These are phyloP conservation scores for Anas platyrhynchos DNA, from an alignment of 2,113 vertebrate genomes.

Conservation along the genomic window DNA sequence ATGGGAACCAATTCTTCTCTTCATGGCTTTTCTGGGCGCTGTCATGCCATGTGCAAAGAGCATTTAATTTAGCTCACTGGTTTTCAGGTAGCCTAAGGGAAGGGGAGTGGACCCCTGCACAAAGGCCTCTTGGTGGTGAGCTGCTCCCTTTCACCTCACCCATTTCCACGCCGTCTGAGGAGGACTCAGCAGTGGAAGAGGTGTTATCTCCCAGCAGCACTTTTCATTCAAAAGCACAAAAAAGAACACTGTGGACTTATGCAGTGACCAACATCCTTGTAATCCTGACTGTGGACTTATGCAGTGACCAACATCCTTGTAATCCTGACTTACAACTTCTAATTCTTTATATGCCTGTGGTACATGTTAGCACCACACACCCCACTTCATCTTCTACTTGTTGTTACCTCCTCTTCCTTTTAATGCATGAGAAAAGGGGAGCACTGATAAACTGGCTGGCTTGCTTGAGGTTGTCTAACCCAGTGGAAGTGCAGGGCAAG, in stretches of 20 bases:
- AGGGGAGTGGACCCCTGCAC: background rate
- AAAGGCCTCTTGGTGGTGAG: background rate
- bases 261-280: background rate
- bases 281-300: background rate
- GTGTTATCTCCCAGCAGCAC: background rate
- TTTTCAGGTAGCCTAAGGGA: background rate
- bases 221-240: background rate
- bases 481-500: background rate
- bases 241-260: background rate
- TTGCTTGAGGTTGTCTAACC: background rate
- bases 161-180: too few relatives aligned
- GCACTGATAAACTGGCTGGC: background rate
- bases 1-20: background rate
- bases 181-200: accelerated
- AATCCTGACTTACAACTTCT: background rate
- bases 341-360: background rate
- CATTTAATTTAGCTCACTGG: background rate
- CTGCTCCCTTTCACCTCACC: background rate
- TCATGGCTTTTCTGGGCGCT: background rate
- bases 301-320: background rate
- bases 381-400: background rate
- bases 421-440: background rate
- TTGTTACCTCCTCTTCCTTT: background rate
- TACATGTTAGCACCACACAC: accelerated
- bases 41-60: background rate